Base-by-base conservation (phyloP, 2,113 vertebrate genomes). In the Syngnathus typhle region DNA sequence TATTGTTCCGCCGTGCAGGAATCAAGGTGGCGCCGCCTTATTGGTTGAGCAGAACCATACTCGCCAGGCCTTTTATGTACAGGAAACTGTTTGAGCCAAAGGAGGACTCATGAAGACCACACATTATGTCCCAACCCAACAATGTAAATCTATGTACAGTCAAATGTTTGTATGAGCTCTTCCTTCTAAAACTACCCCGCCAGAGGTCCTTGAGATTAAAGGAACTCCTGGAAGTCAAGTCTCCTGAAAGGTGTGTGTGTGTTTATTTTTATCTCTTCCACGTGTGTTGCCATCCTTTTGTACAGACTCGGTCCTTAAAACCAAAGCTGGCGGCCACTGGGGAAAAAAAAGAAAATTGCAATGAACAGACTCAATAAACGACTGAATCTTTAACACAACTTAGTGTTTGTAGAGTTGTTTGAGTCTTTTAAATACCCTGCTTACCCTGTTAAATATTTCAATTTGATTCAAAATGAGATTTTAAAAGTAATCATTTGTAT, bases 131-230 rank as follows among this genome's bases (percentile, higher is more conserved):
- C 71, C 71, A 44, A 49, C 68, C 67, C 62, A 72, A 36, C 68
- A 65, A 61, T 87, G 85, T 87, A 88, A 87, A 86, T 87, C 83
- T 88, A 3, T 88, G 88, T 88, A 88, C 83, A 86, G 10, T 79
- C 71, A 79, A 84, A 85, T 83, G 86, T 88, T 86, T 88, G 87
- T 85, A 86, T 64, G 69, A 82, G 79, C 82, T 75, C 81, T 78
- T 76, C 59, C 78, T 75, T 78, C 81, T 77, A 70, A 79, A 80
- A 59, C 60, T 66, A 5, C 23, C 54, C 51, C 69, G 46, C 76
- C 76, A 77, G 21, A 76, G 62, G 80, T 67, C 67, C 54, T 76
- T 78, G 69, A 75, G 77, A 89, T 89, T 88, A 89, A 89, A 89
- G 55, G 47, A 81, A 80, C 63, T 77, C 71, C 68, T 83, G 78